phyloP scores from a whole-genome alignment of 1,140 invertebrate species.

The Idris sp. region DNA sequence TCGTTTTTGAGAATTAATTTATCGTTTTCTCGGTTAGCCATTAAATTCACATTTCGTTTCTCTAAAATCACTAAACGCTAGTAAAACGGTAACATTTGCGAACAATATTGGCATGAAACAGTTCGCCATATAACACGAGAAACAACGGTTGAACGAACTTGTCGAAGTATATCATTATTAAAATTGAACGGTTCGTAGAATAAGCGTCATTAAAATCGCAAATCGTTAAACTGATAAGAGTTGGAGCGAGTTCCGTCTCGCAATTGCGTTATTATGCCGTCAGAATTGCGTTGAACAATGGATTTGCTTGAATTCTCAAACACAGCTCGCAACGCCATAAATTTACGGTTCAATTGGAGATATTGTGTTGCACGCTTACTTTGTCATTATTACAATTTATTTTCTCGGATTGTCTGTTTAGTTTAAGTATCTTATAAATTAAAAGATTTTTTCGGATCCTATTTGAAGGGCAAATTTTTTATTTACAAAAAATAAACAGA shows the following conservation, averaged over 20 bases:
- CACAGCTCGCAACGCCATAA: background rate
- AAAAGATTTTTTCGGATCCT: no score
- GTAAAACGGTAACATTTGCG: conserved; percentile 19
- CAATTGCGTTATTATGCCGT: conserved; percentile 24
- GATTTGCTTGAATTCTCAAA: background rate
- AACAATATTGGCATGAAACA: conserved; percentile 35
- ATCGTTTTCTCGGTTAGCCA: no score
- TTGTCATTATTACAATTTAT: background rate
- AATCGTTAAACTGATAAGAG: conserved; percentile 52
- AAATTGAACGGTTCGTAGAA: conserved; percentile 54
- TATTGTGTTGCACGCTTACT: background rate
- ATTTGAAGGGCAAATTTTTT: no score
- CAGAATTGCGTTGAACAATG: conserved; percentile 17
- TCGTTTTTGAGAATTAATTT: conserved; percentile 12
- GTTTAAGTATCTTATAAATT: no score
- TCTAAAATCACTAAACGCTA: conserved; percentile 28
- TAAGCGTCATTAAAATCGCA: conserved; percentile 44
- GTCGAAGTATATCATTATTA: conserved; percentile 50
- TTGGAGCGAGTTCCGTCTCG: conserved; percentile 15
- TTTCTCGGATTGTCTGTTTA: no score
- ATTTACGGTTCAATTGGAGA: background rate
- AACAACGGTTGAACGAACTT: conserved; percentile 57
- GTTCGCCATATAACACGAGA: conserved; percentile 30
- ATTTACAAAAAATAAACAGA: no score
- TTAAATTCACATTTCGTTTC: conserved; percentile 38